Base-by-base conservation (phyloP, 2,888 invertebrate species). In the Clunio marinus region DNA sequence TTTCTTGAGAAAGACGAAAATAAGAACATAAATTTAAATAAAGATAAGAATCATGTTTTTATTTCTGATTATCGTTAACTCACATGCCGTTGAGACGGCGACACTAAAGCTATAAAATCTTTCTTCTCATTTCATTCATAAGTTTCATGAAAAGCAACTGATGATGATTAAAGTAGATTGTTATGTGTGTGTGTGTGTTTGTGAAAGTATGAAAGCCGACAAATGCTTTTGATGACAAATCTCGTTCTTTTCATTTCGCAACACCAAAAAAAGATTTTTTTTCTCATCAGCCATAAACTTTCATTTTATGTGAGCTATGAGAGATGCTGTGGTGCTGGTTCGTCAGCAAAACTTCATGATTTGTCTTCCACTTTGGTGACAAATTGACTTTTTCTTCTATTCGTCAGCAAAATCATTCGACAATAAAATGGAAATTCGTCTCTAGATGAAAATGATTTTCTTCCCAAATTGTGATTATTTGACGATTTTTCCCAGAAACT, bases 181-280 rank as follows among this genome's bases (percentile, higher is more conserved):
- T n/a, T n/a, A n/a, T n/a, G n/a, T n/a, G n/a, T n/a, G n/a, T n/a
- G n/a, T n/a, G n/a, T n/a, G n/a, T 22, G 22, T 51, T 51, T 22
- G 22, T 22, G 51, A 2, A 3, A 51, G 51, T 41, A 10, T 41
- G 32, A 55, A 27, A 10, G 45, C 63, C 63, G 63, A 65, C 63
- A 65, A 45, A 65, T 8, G 17, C 35, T 10, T 62, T n/a, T 46
- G 63, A 65, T 65, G 63, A 65, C 63, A 46, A 65, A 65, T 65
- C 63, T 65, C 51, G 5, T 5, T 32, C 35, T 32, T 13, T 32
- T 32, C 20, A 4, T n/a, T n/a, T n/a, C n/a, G n/a, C 51, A n/a
- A 17, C 20, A 22, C 2, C 13, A 22, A 51, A n/a, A 32, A 32
- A 32, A 45, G 5, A 45, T 8, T 57, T n/a, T n/a, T n/a, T n/a